A percentile compares a stretch with the other conserved stretches of the same genome.
These are phyloP conservation scores for Macroglossus sobrinus DNA, from an alignment of 2,113 vertebrate genomes.

Conservation along the genomic window DNA sequence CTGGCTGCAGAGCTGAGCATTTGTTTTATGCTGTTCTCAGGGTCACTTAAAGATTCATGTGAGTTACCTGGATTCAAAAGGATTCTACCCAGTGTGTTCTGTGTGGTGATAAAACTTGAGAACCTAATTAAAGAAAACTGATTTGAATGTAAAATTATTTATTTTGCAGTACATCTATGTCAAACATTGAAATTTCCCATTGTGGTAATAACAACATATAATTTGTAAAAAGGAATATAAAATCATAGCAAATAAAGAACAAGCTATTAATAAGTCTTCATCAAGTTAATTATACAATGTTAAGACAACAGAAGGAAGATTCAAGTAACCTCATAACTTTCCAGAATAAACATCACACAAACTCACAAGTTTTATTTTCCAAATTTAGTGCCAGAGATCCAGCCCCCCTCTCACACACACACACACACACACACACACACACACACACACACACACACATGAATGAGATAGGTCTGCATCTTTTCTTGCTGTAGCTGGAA, in stretches of 20 bases:
- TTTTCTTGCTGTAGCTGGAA: constrained; percentile 19
- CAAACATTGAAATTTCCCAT: not conserved
- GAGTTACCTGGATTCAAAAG: constrained; percentile 21
- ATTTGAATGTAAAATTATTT: constrained; percentile 43
- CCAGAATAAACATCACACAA: not conserved
- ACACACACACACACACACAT: not conserved
- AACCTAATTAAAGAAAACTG: constrained; percentile 46
- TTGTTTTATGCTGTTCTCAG: constrained; percentile 46
- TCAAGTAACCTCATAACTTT: not conserved
- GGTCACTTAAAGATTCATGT: constrained; percentile 50
- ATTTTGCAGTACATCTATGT: constrained; percentile 17
- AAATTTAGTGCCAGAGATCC: not conserved
- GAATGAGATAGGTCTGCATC: not conserved
- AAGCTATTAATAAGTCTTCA: constrained; percentile 18
- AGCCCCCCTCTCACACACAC: not conserved
- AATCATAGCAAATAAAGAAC: not conserved
- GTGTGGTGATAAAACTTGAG: not conserved
- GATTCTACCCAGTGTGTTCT: constrained; percentile 37
- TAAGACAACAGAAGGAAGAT: not conserved
- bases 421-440: not conserved
- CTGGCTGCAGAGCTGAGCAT: constrained; percentile 1
- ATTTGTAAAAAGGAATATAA: constrained; percentile 20
- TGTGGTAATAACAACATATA: constrained; percentile 3
- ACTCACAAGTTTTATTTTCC: not conserved
- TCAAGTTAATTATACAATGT: constrained; percentile 32